phyloP scores from a whole-genome alignment of 2,888 invertebrate genomes.

The Macaria notata region DNA sequence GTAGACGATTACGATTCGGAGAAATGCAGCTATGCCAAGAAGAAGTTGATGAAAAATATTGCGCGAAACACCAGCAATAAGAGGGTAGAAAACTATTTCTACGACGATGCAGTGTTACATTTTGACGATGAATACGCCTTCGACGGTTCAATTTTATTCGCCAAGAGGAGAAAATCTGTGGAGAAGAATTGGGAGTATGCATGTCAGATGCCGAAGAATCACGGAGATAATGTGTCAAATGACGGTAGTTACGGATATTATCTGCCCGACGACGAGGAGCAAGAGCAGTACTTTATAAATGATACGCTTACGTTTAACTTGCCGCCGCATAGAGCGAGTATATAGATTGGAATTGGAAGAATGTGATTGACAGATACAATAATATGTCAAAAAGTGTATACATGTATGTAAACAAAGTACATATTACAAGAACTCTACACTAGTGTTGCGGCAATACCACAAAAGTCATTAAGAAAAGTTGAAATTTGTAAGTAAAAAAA shows the following conservation, averaged over 20 bases:
- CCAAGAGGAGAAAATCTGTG: conserved; percentile 74
- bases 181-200: conserved; percentile 64
- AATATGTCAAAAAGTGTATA: too few relatives aligned
- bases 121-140: conserved; percentile 77
- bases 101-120: conserved; percentile 73
- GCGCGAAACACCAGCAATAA: conserved; percentile 64
- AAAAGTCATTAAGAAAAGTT: too few relatives aligned
- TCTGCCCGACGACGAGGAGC: conserved; percentile 67
- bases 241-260: conserved; percentile 77
- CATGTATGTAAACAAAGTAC: too few relatives aligned
- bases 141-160: conserved; percentile 74
- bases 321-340: conserved; percentile 76
- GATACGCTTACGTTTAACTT: conserved; percentile 74
- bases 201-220: conserved; percentile 57
- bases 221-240: conserved; percentile 65
- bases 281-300: conserved; percentile 68
- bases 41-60: conserved; percentile 74
- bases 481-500: too few relatives aligned
- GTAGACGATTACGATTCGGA: conserved; percentile 77
- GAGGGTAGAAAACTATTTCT: conserved; percentile 70
- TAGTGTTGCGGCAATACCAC: too few relatives aligned
- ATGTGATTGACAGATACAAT: too few relatives aligned
- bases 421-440: too few relatives aligned
- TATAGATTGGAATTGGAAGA: conserved; percentile 44
- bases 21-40: conserved; percentile 72